phyloP scores from a whole-genome alignment of 2,888 invertebrate genomes.

The Hypercompe scribonia region DNA sequence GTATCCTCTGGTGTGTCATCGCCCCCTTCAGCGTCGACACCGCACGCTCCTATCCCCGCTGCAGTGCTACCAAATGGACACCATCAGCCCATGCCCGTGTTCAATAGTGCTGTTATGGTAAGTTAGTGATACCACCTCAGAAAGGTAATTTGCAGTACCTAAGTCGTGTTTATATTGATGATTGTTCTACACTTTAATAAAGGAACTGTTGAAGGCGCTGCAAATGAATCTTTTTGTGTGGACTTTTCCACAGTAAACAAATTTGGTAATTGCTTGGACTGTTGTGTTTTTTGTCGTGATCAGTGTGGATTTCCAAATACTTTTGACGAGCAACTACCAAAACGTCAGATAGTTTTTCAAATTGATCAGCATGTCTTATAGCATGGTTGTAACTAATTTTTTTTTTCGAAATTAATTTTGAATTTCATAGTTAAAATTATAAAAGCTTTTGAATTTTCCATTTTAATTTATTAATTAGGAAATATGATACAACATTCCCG shows the following conservation, averaged over 20 bases:
- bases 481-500: slow-evolving; percentile 34
- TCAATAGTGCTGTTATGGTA: slow-evolving; percentile 85
- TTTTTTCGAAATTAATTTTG: slow-evolving; percentile 34
- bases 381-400: slow-evolving; percentile 56
- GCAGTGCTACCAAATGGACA: slow-evolving; percentile 84
- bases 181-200: background rate
- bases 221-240: slow-evolving; percentile 14
- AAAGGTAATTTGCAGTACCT: background rate
- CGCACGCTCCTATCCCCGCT: slow-evolving; percentile 78
- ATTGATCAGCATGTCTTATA: slow-evolving; percentile 25
- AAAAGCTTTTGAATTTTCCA: slow-evolving; percentile 37
- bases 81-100: slow-evolving; percentile 79
- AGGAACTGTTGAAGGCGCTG: background rate
- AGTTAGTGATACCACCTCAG: slow-evolving; percentile 45
- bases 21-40: slow-evolving; percentile 82
- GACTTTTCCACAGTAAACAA: background rate
- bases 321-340: slow-evolving; percentile 23
- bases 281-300: slow-evolving; percentile 4
- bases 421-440: slow-evolving; percentile 22
- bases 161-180: background rate
- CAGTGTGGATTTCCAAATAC: slow-evolving; percentile 16
- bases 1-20: slow-evolving; percentile 86
- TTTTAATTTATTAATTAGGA: slow-evolving; percentile 36
- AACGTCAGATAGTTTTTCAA: slow-evolving; percentile 3
- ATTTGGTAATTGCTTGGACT: slow-evolving; percentile 21